Conservation (phyloP, 2,797 vertebrate genomes). For the Anguilla anguilla region DNA sequence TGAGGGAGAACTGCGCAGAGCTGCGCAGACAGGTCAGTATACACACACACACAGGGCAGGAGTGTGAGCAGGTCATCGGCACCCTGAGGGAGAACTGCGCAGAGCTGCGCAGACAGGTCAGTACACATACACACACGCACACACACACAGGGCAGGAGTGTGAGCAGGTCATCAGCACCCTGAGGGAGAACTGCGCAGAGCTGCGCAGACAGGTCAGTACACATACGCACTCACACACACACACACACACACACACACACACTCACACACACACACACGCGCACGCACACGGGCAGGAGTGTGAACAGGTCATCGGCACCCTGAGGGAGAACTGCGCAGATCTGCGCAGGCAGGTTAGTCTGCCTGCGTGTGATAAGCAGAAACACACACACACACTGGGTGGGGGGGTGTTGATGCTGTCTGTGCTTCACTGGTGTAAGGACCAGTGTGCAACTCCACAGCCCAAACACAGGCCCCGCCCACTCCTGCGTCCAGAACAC, state of each 20-base stretch:
- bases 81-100: conserved; percentile 61
- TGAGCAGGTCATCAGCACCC: neutral
- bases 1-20: conserved; percentile 49
- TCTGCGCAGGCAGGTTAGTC: conserved; percentile 19
- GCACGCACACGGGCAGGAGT: no score
- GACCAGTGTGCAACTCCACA: neutral
- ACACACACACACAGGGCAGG: no score
- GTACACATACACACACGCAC: neutral
- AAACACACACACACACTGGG: neutral
- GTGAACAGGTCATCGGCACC: neutral
- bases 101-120: conserved; percentile 47
- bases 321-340: neutral
- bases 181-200: conserved; percentile 14
- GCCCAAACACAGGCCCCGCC: neutral
- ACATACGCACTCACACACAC: neutral
- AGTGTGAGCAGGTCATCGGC: neutral
- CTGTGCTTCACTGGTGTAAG: neutral
- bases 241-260: neutral
- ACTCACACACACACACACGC: no score
- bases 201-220: conserved; percentile 46
- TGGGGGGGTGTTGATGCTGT: neutral
- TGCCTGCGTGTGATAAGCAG: no score
- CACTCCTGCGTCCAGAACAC: neutral
- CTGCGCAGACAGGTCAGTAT: conserved; percentile 45
- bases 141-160: conserved; percentile 34